Evolutionary conservation across 2,113 vertebrate genomes (phyloP).

Genomic region (Fulica atra): DNA sequence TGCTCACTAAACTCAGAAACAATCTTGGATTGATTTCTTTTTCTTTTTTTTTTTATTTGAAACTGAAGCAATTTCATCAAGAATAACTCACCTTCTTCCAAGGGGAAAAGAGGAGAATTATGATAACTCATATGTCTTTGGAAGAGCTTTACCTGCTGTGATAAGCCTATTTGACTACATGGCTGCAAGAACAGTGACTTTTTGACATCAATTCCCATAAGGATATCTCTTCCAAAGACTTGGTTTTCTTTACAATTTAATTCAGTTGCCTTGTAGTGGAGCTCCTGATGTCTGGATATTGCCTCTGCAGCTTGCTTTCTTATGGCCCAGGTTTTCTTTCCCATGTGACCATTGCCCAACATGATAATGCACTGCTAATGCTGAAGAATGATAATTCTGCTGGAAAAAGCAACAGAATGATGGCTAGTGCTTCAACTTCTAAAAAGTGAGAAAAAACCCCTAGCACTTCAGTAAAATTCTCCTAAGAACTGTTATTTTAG

Average conservation of each 20-base stretch:
- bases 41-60: background rate
- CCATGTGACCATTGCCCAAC: background rate
- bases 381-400: background rate
- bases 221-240: conserved; percentile 32
- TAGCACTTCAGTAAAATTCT: background rate
- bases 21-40: background rate
- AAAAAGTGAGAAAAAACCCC: background rate
- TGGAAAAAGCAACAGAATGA: background rate
- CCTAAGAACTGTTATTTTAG: background rate
- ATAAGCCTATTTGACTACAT: conserved; percentile 62
- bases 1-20: background rate
- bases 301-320: background rate
- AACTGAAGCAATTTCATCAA: background rate
- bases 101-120: conserved; percentile 47
- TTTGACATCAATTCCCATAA: conserved; percentile 48
- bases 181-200: conserved; percentile 53
- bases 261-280: conserved; percentile 29
- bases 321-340: background rate
- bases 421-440: background rate
- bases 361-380: background rate
- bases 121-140: conserved; percentile 28
- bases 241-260: conserved; percentile 53
- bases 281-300: background rate
- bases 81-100: conserved; percentile 13
- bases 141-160: conserved; percentile 54